Evolutionary conservation across 2,797 vertebrate genomes (phyloP).

Genomic region (Labroides dimidiatus): DNA sequence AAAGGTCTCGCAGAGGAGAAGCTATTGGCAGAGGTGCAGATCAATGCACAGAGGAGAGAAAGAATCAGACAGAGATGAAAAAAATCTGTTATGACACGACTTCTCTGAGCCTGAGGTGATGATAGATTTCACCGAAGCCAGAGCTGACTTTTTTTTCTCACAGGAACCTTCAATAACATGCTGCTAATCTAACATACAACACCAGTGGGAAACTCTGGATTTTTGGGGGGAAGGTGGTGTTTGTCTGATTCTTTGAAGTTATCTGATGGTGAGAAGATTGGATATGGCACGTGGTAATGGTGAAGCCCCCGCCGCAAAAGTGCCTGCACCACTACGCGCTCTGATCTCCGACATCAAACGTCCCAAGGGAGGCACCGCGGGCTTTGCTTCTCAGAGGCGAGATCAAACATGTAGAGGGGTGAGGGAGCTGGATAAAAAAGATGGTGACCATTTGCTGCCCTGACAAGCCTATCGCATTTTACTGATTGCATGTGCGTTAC

Average conservation of each 20-base stretch:
- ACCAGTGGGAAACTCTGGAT: slow-evolving; percentile 49
- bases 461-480: slow-evolving; percentile 53
- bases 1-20: slow-evolving; percentile 67
- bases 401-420: slow-evolving; percentile 70
- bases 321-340: slow-evolving; percentile 50
- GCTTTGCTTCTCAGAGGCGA: slow-evolving; percentile 53
- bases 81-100: slow-evolving; percentile 36
- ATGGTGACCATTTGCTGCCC: slow-evolving; percentile 69
- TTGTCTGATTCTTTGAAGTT: slow-evolving; percentile 73
- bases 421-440: slow-evolving; percentile 43
- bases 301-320: slow-evolving; percentile 55
- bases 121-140: slow-evolving; percentile 46
- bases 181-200: slow-evolving; percentile 57
- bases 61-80: slow-evolving; percentile 38
- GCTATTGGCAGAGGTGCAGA: slow-evolving; percentile 60
- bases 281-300: slow-evolving; percentile 56
- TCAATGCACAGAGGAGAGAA: slow-evolving; percentile 60
- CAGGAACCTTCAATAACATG: slow-evolving; percentile 60
- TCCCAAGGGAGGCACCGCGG: slow-evolving; percentile 55
- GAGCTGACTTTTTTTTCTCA: slow-evolving; percentile 12
- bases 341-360: slow-evolving; percentile 82
- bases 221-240: slow-evolving; percentile 55
- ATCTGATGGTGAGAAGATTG: slow-evolving; percentile 70
- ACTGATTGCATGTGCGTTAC: slow-evolving; percentile 68
- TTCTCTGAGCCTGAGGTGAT: slow-evolving; percentile 45